phyloP scores from a whole-genome alignment of 2,113 vertebrate genomes.

The Climacteris rufus region DNA sequence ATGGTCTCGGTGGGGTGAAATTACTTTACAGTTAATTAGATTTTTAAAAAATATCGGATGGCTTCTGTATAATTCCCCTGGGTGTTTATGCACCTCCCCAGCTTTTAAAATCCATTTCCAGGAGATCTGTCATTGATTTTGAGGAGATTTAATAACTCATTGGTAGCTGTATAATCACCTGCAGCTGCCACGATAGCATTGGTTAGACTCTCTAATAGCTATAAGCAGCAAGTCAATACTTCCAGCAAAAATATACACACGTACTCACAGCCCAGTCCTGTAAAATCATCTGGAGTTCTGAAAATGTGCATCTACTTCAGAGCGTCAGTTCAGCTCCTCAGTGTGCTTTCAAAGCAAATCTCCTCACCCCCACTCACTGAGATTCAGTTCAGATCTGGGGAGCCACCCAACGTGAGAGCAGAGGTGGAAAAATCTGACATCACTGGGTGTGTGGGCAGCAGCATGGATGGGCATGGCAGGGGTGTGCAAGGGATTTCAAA shows the following conservation, averaged over 20 bases:
- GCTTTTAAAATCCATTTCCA: conserved; percentile 1
- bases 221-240: neutral
- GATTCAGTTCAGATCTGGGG: neutral
- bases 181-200: neutral
- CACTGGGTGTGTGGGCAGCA: neutral
- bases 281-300: neutral
- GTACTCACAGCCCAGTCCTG: neutral
- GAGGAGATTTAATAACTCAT: conserved; percentile 27
- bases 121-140: conserved; percentile 31
- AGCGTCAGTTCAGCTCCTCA: neutral
- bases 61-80: neutral
- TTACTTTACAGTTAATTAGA: conserved; percentile 45
- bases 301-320: neutral
- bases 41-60: neutral
- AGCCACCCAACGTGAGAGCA: neutral
- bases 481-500: neutral
- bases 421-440: neutral
- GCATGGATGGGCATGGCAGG: neutral
- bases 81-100: neutral
- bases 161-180: conserved; percentile 5
- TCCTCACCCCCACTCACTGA: neutral
- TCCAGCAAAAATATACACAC: neutral
- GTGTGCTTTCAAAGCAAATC: neutral
- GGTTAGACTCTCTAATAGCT: neutral
- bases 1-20: neutral